Conservation (phyloP, 2,113 vertebrate genomes). For the Lagopus muta region DNA sequence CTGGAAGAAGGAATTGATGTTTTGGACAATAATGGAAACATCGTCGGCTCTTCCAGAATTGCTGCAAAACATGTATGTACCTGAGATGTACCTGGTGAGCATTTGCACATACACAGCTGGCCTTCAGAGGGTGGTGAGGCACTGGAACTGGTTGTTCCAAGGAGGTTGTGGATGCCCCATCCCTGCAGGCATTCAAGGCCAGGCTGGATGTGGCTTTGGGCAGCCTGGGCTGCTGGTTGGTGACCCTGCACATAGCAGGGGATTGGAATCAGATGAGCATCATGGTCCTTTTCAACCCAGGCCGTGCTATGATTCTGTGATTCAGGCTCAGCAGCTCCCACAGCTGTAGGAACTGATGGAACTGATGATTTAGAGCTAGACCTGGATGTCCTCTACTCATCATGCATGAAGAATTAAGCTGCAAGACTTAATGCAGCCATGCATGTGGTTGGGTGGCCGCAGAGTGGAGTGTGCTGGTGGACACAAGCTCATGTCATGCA, state of each 20-base stretch:
- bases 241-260: no score
- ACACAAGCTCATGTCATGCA: accelerated
- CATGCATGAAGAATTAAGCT: accelerated
- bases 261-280: no score
- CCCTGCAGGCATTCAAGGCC: no score
- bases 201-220: no score
- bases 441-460: neutral
- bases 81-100: neutral
- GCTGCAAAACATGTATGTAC: slow-evolving; percentile 89
- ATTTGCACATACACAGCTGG: accelerated
- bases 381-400: neutral
- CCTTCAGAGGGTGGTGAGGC: no score
- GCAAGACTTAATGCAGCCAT: neutral
- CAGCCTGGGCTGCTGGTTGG: no score
- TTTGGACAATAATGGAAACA: slow-evolving; percentile 82
- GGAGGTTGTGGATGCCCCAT: no score
- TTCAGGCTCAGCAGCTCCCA: neutral
- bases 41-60: slow-evolving; percentile 88
- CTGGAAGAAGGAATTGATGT: slow-evolving; percentile 90
- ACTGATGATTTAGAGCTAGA: neutral
- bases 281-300: no score
- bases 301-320: no score
- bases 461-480: neutral
- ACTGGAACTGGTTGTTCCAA: no score
- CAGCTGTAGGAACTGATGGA: accelerated